Conservation (phyloP, 2,113 vertebrate genomes). For the Pomatostomus ruficeps region DNA sequence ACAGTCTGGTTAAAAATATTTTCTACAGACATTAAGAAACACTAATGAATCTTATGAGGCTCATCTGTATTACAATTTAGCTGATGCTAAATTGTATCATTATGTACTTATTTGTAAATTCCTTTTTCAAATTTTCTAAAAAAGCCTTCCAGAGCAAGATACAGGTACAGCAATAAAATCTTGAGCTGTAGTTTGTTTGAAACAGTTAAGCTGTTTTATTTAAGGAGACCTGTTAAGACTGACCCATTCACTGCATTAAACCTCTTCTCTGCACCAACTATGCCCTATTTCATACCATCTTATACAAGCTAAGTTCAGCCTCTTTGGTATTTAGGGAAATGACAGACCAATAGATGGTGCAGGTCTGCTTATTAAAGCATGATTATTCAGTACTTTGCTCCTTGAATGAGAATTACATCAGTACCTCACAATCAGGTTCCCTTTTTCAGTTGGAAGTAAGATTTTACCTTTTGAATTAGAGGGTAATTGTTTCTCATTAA, state of each 20-base stretch:
- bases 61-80: background rate
- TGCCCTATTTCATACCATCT: background rate
- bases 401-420: background rate
- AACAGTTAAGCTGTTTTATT: background rate
- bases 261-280: background rate
- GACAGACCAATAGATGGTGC: background rate
- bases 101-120: background rate
- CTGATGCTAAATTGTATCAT: background rate
- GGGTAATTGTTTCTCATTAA: background rate
- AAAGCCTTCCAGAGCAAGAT: background rate
- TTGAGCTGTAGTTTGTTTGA: background rate
- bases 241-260: background rate
- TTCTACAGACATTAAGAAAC: background rate
- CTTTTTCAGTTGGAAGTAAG: background rate
- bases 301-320: background rate
- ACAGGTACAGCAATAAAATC: background rate
- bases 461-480: background rate
- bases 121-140: background rate
- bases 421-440: background rate
- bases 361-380: background rate
- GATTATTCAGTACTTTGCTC: background rate
- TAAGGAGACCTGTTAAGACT: background rate
- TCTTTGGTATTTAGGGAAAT: background rate
- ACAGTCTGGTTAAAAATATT: background rate
- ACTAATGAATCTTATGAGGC: accelerated